A percentile compares a stretch with the other conserved stretches of the same genome.
Conservation (phyloP, 2,888 invertebrate genomes). For the Galeopsomyia nigrocyanea region DNA sequence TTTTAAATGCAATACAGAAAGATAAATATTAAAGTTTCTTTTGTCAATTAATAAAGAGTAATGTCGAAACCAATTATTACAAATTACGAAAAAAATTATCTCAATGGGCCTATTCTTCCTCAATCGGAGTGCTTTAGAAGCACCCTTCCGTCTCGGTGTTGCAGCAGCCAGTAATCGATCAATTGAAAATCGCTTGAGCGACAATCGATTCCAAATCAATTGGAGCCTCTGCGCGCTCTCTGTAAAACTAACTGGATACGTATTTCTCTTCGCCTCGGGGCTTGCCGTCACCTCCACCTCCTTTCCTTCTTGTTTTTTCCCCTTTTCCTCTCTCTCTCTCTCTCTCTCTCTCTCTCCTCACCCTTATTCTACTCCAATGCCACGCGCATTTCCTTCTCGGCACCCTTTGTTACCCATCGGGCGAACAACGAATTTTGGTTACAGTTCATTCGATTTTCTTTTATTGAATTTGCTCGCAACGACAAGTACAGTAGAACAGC, state of each 20-base stretch:
- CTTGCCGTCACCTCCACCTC: constrained; percentile 48
- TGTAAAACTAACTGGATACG: constrained; percentile 67
- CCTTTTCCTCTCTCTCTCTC: constrained; percentile 32
- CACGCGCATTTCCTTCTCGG: constrained; percentile 23
- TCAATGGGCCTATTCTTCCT: constrained; percentile 20
- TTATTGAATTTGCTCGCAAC: constrained; percentile 57
- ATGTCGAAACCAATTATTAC: no score
- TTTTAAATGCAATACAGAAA: no score
- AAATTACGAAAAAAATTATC: no score
- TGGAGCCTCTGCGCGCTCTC: constrained; percentile 55
- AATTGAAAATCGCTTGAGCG: constrained; percentile 67
- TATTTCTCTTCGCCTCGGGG: constrained; percentile 59
- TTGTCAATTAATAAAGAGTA: no score
- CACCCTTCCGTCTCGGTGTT: constrained; percentile 28
- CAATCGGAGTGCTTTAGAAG: constrained; percentile 9
- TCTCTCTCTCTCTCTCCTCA: constrained; percentile 2
- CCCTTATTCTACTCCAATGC: constrained; percentile 13
- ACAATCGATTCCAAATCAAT: constrained; percentile 68
- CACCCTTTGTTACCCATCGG: constrained; percentile 61
- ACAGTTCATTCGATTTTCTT: constrained; percentile 62
- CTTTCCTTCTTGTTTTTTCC: constrained; percentile 47
- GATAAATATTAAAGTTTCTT: no score
- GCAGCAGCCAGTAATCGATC: constrained; percentile 60
- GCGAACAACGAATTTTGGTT: constrained; percentile 62
- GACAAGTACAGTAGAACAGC: not conserved